Conservation (phyloP, 2,888 invertebrate species). For the Cosmorhoe ocellata region DNA sequence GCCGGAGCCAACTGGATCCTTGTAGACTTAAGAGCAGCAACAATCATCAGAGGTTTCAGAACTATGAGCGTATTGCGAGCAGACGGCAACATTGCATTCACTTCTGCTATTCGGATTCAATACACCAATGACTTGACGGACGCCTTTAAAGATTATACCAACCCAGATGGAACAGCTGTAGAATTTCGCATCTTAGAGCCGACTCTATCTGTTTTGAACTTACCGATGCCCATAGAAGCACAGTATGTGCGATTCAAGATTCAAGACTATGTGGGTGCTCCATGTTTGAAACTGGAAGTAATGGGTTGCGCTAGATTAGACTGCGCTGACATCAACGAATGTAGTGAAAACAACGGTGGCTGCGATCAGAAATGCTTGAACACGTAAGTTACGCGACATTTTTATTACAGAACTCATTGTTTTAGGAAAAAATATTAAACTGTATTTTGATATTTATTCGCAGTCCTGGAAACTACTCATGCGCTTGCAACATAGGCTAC, state of each 20-base stretch:
- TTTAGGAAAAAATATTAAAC: background rate
- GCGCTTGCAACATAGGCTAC: slow-evolving; percentile 95
- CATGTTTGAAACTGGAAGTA: slow-evolving; percentile 93
- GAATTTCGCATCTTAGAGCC: slow-evolving; percentile 95
- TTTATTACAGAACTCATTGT: background rate
- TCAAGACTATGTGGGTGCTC: slow-evolving; percentile 93
- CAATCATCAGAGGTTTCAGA: slow-evolving; percentile 93
- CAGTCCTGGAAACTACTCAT: slow-evolving; percentile 93
- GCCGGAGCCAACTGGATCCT: slow-evolving; percentile 95
- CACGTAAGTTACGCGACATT: slow-evolving; percentile 65
- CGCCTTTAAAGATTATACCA: slow-evolving; percentile 94
- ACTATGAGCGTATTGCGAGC: slow-evolving; percentile 93
- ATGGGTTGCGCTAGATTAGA: slow-evolving; percentile 96
- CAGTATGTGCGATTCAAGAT: slow-evolving; percentile 93
- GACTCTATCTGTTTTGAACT: slow-evolving; percentile 93
- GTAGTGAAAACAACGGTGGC: slow-evolving; percentile 92
- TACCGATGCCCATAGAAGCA: slow-evolving; percentile 95
- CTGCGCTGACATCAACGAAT: slow-evolving; percentile 95
- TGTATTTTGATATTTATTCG: slow-evolving; percentile 18
- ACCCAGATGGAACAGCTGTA: slow-evolving; percentile 95
- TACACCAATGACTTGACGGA: slow-evolving; percentile 95
- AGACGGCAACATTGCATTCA: slow-evolving; percentile 93
- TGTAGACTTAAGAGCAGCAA: slow-evolving; percentile 93
- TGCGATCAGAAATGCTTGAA: slow-evolving; percentile 97
- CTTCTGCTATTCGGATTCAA: slow-evolving; percentile 93